Base-by-base conservation (phyloP, 2,888 invertebrate genomes). In the Mactromeris polynyma region DNA sequence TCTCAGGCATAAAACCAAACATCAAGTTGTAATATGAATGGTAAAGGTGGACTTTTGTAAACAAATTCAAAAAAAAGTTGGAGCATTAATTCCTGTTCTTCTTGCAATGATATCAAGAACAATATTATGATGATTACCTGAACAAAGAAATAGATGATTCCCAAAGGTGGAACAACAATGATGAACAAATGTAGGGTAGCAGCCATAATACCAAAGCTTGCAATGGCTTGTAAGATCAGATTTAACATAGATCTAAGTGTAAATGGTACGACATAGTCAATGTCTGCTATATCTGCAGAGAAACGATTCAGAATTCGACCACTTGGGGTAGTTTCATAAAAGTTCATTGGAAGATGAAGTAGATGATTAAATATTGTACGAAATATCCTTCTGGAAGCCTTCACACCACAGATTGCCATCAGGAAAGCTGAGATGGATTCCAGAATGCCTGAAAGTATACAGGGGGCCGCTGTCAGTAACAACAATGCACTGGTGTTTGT, bases 231-330 rank as follows among this genome's bases (percentile, higher is more conserved):
- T 73, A 95, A 83, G 7, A 96, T 79, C 17, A 92, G 86, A 91
- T 96, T 96, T 36, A 95, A 89, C 95, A 96, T 95, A 38, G 96
- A 96, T 21, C 96, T 91, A 9, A 95, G 19, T 11, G 96, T 95
- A 90, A 96, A 96, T 38, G 95, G 96, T 81, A 96, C 87, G 40
- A 95, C 94, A 91, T 92, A 92, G 90, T 96, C 96, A 54, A 96
- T 81, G 26, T 94, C 94, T 0, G 92, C 94, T 36, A 96, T 93
- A 88, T 96, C 96, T 77, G 93, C 94, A 21, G 93, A 89, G 78
- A 93, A 94, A 64, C 97, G 94, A 93, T 97, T 97, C 80, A 97
- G 89, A 73, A 97, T 95, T 54, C 97, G 94, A 38, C 97, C 97
- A 19, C 96, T 93, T 14, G 97, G 97, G n/a, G 96, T 97, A 17